Evolutionary conservation across 1,140 invertebrate species (phyloP).

Genomic region (Sinella curviseta): DNA sequence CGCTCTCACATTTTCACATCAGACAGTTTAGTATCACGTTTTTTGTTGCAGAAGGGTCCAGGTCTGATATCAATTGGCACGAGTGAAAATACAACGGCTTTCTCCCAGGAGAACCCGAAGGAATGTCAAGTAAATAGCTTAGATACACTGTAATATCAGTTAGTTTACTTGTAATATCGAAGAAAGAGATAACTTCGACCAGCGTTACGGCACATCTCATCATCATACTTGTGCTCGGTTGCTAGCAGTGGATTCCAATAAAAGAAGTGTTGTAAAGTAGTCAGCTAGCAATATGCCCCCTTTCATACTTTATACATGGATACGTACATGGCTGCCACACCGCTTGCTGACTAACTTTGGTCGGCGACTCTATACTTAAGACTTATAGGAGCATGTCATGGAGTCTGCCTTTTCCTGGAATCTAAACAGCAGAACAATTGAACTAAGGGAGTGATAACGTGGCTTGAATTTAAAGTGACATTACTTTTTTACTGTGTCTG

Average conservation of each 20-base stretch:
- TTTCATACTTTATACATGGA: no score
- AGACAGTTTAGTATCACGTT: neutral
- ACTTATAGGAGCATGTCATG: neutral
- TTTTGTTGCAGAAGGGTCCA: slow-evolving; percentile 6
- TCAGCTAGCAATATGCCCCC: no score
- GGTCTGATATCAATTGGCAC: slow-evolving; percentile 22
- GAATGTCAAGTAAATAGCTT: slow-evolving; percentile 20
- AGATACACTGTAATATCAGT: neutral
- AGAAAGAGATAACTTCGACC: slow-evolving; percentile 2
- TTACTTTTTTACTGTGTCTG: neutral
- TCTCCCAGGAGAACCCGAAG: neutral
- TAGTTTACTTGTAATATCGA: slow-evolving; percentile 3
- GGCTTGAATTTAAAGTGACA: slow-evolving; percentile 21
- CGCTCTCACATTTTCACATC: neutral
- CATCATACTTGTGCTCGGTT: neutral
- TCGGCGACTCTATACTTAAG: neutral
- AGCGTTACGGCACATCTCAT: neutral
- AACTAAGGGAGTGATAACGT: slow-evolving; percentile 22
- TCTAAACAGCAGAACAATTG: slow-evolving; percentile 25
- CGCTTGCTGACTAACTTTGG: no score
- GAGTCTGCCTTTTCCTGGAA: neutral
- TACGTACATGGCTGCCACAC: no score
- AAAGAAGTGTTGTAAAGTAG: neutral
- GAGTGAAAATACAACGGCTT: slow-evolving; percentile 1
- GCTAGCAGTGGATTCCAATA: neutral